phyloP scores from a whole-genome alignment of 2,888 invertebrate species.

The Himalopsyche japonica region DNA sequence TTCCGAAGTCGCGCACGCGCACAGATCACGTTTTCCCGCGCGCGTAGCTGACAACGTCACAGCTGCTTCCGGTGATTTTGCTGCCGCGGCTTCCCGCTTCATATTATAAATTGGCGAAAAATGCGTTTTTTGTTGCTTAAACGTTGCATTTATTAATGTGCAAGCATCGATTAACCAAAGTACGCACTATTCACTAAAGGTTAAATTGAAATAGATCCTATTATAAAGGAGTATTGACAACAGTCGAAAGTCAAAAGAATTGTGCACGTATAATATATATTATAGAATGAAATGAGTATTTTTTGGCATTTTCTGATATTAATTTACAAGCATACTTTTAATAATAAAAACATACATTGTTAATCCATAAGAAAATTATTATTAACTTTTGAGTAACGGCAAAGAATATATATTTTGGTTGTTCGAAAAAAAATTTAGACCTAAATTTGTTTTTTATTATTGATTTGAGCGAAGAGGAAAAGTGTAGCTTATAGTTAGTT shows the following conservation, averaged over 20 bases:
- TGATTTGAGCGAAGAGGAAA: too few relatives aligned
- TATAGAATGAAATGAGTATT: too few relatives aligned
- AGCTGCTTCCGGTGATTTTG: slow-evolving; percentile 32
- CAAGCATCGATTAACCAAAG: neutral
- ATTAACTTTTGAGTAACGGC: too few relatives aligned
- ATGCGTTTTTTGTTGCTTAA: neutral
- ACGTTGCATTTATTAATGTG: neutral
- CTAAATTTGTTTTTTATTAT: too few relatives aligned
- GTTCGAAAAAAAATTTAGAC: too few relatives aligned
- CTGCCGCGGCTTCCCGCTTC: neutral
- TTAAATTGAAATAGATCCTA: neutral
- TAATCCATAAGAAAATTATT: too few relatives aligned
- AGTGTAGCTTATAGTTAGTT: too few relatives aligned
- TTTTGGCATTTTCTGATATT: too few relatives aligned
- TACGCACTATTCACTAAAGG: neutral
- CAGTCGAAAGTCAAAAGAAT: neutral
- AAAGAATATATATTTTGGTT: too few relatives aligned
- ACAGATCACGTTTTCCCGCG: neutral
- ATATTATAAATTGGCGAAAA: neutral
- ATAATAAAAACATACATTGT: too few relatives aligned
- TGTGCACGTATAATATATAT: too few relatives aligned
- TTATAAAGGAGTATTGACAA: neutral
- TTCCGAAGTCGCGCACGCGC: slow-evolving; percentile 24
- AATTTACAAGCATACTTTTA: too few relatives aligned
- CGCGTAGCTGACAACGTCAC: neutral